phyloP scores from a whole-genome alignment of 1,140 invertebrate genomes.

The Nylanderia fulva region DNA sequence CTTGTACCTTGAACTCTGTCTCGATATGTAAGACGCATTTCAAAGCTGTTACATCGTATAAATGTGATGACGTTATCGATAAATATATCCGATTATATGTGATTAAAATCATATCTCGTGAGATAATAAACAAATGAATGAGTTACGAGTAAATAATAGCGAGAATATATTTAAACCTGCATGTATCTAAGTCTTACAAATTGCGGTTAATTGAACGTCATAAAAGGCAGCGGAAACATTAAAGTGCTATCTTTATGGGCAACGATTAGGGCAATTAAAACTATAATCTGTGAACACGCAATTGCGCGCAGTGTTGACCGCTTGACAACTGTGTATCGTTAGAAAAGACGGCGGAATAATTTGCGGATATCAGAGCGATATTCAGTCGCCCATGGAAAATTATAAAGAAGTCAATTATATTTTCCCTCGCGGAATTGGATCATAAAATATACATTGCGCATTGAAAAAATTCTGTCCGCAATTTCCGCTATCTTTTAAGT shows the following conservation, averaged over 20 bases:
- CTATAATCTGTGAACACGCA: constrained; percentile 26
- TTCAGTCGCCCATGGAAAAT: background rate
- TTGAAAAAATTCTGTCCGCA: background rate
- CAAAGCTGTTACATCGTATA: constrained; percentile 7
- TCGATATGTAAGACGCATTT: constrained; percentile 42
- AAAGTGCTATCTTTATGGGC: constrained; percentile 13
- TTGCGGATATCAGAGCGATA: background rate
- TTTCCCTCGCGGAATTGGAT: background rate
- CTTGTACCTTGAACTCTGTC: constrained; percentile 57
- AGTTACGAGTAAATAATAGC: constrained; percentile 9
- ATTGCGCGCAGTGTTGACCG: background rate
- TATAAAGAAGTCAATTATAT: background rate
- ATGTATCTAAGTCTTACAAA: background rate
- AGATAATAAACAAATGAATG: background rate
- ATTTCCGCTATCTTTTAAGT: background rate
- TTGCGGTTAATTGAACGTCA: constrained; percentile 8
- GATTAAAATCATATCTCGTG: constrained; percentile 17
- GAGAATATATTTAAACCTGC: background rate
- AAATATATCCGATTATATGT: background rate
- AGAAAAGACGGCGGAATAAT: constrained; percentile 18
- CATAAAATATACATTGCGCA: background rate
- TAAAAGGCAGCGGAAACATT: constrained; percentile 5
- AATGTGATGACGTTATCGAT: constrained; percentile 27
- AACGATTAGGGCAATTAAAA: constrained; percentile 37
- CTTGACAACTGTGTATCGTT: constrained; percentile 8